Evolutionary conservation across 2,113 vertebrate species (phyloP), one percentile per base, ranked within the genome.

Genomic region (Oncorhynchus tshawytscha): DNA sequence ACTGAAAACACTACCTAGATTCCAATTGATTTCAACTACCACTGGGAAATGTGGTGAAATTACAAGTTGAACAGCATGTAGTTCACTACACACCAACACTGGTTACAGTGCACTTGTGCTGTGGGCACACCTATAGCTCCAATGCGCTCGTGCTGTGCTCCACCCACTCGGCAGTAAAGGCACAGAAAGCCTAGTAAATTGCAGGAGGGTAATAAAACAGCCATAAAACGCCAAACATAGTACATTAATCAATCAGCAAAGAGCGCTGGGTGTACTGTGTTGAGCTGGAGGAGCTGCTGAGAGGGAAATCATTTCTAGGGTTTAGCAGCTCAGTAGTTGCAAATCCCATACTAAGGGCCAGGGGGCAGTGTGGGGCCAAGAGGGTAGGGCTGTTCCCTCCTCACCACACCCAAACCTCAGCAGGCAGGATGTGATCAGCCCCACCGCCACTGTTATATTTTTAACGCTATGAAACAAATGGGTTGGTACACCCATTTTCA

Each of bases 191-290:
- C 89, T 86, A 82, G 87, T 92, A 92, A 92, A 92, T 92, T 90
- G 90, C 90, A 85, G 85, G 78, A 87, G 84, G 82, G 89, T 87
- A 88, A 90, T 92, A 92, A 92, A 92, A 91, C 87, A 82, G 88
- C 88, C 81, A 90, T 91, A 91, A 92, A 92, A 90, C 89, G 89
- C 90, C 91, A 92, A 92, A 90, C 90, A 91, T 87, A 88, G 89
- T 90, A 88, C 90, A 92, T 92, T 88, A 91, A 91, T 92, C 91
- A 90, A 92, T 90, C 91, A 92, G 89, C 90, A 92, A 90, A 88
- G 91, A 90, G 90, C 87, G 89, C 91, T 90, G 89, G 82, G 88
- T 85, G 88, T 89, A 90, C 89, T 92, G 91, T 91, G 90, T 91
- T 89, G 87, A 86, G 87, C 86, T 84, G 90, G 86, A 86, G 87